Conservation (phyloP, 2,888 invertebrate genomes). For the Acanthosoma haemorrhoidale region DNA sequence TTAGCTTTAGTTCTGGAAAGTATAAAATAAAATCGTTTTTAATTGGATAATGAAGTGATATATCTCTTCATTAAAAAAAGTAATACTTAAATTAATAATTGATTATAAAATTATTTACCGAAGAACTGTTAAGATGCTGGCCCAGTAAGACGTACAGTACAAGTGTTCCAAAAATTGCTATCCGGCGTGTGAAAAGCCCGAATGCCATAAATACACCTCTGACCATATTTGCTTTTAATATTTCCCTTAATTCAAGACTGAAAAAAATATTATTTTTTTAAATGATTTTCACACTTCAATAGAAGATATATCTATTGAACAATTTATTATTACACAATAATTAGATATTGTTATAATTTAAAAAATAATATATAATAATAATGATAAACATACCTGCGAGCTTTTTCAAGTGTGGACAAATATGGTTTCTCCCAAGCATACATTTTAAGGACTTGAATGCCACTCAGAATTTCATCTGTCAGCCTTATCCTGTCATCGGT, state of each 20-base stretch:
- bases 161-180: conserved; percentile 66
- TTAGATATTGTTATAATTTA: conserved; percentile 1
- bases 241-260: conserved; percentile 50
- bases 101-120: conserved; percentile 37
- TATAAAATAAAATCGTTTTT: no score
- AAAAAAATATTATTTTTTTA: conserved; percentile 2
- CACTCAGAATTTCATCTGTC: conserved; percentile 91
- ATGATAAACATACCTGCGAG: conserved; percentile 61
- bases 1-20: no score
- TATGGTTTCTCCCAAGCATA: conserved; percentile 81
- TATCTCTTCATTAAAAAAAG: no score
- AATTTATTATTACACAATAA: neutral
- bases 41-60: no score
- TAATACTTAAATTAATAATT: no score
- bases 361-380: conserved; percentile 23
- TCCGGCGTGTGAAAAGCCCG: conserved; percentile 63
- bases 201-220: conserved; percentile 54
- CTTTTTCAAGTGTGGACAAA: conserved; percentile 58
- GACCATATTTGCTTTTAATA: conserved; percentile 58
- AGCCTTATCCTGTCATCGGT: conserved; percentile 86
- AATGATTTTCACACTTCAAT: conserved; percentile 18
- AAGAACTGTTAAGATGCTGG: conserved; percentile 36
- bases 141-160: conserved; percentile 50
- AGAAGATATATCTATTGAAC: neutral
- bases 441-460: conserved; percentile 89